Evolutionary conservation across 2,113 vertebrate species (phyloP), one percentile per base, ranked within the genome.

Genomic region (Synodontis membranacea): DNA sequence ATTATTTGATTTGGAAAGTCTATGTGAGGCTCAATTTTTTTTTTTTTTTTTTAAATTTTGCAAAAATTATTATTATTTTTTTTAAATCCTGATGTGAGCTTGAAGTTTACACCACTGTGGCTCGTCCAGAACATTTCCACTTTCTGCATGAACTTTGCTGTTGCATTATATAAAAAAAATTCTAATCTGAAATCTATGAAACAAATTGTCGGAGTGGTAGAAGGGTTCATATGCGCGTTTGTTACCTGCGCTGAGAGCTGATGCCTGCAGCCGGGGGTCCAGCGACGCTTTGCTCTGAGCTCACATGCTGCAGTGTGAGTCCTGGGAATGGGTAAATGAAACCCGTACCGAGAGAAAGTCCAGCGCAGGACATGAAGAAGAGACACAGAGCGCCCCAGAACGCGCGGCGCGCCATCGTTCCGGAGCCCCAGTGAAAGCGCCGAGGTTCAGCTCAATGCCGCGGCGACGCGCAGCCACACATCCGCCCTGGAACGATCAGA

Each of bases 321-420:
- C 90, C 89, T 4, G 94, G 93, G 83, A 94, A 93, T 85, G 86
- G 93, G 92, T 95, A 95, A 37, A 95, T 86, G 86, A 94, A 94
- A 10, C 94, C 93, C 2, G 93, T 95, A 86, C 89, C 93, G n/a
- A 86, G 34, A 25, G 93, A 91, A 9, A 89, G 60, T 81, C 80
- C 80, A 0, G 90, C 70, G 54, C 91, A 89, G 84, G 84, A 88
- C 8, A 93, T 87, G 90, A 93, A 23, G 90, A 94, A 25, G 91
- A 91, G 44, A 74, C 86, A 92, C 78, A 95, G 76, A 60, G 88
- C 79, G 88, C 50, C 90, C 8, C 92, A 85, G 12, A 91, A 42
- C 82, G 88, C 54, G 25, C 81, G 87, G 60, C 86, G 80, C 82
- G 86, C 85, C 92, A 93, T 90, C 48, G 19, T 87, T 75, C 44